Evolutionary conservation across 2,888 invertebrate species (phyloP), one percentile per base, ranked within the genome.

Genomic region (Smittia aterrima): DNA sequence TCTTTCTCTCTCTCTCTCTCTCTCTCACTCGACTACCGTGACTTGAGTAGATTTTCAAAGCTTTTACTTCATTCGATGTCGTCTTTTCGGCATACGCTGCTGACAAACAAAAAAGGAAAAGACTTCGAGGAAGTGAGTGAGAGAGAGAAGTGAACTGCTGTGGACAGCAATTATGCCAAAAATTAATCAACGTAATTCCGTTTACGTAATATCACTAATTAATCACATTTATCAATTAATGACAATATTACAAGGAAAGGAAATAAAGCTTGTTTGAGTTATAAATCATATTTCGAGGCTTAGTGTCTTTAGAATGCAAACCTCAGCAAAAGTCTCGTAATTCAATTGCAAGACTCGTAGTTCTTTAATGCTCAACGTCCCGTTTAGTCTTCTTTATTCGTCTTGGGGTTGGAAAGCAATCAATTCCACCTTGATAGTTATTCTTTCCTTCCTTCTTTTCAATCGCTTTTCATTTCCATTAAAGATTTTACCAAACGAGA

Each of bases 221-320:
- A 54, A 72, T 72, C 72, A 72, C 54, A 62, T 72, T 72, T 72
- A 72, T 72, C 72, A 72, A 72, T 72, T 72, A 72, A 72, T 72
- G 72, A 72, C 72, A 72, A 72, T 27, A 72, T 62, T 72, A 62
- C 72, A 72, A 62, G 62, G 40, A 62, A 72, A 62, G 18, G 54
- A 72, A 72, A 62, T 62, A 54, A 54, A 20, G 25, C 16, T 66
- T 47, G 25, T 70, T 70, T 70, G 22, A 24, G 16, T 40, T 25
- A 72, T 72, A 72, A 72, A 72, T 72, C 72, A 72, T 38, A 22
- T 22, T 47, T 32, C 24, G n/a, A 25, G 40, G 72, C 72, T 72
- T 72, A 72, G 53, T 32, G 47, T 2, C 16, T 47, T 47, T 4
- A 2, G 47, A 47, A 47, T 47, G 47, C 47, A 47, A 47, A 11